phyloP scores from a whole-genome alignment of 2,113 vertebrate genomes.

The Apaloderma vittatum region DNA sequence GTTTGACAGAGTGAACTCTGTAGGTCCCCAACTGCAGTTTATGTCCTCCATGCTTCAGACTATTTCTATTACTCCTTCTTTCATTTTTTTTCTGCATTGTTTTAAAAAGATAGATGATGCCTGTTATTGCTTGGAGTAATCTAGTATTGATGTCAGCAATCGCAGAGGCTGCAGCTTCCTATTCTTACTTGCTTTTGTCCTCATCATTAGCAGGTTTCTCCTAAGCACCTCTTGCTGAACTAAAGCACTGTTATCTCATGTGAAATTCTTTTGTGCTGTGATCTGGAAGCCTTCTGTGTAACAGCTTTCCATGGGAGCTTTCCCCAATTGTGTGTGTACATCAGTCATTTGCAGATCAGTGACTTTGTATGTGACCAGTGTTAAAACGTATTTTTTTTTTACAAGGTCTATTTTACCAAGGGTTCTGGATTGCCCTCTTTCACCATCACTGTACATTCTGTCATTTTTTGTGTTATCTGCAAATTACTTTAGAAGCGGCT shows the following conservation, averaged over 20 bases:
- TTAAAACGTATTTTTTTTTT: not conserved
- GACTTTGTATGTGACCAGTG: not conserved
- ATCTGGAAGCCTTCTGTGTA: not conserved
- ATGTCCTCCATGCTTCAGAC: not conserved
- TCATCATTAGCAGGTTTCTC: fast-evolving
- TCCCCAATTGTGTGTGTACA: fast-evolving
- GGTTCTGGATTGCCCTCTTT: not conserved
- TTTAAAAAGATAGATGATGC: not conserved
- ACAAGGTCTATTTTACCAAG: not conserved
- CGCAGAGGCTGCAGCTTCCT: not conserved
- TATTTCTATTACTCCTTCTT: not conserved
- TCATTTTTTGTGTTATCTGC: not conserved
- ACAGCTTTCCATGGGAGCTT: not conserved
- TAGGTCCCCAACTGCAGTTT: not conserved
- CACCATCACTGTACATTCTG: not conserved
- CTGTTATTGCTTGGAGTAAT: not conserved
- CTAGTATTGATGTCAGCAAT: not conserved
- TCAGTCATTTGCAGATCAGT: not conserved
- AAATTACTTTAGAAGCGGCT: not conserved
- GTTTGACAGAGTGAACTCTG: not conserved
- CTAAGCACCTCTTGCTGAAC: not conserved
- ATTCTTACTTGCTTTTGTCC: not conserved
- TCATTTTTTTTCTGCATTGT: not conserved
- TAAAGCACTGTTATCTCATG: not conserved
- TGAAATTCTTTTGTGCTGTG: not conserved